A percentile compares a stretch with the other conserved stretches of the same genome.
phyloP scores from a whole-genome alignment of 1,140 invertebrate species.

The Dreissena rostriformis region DNA sequence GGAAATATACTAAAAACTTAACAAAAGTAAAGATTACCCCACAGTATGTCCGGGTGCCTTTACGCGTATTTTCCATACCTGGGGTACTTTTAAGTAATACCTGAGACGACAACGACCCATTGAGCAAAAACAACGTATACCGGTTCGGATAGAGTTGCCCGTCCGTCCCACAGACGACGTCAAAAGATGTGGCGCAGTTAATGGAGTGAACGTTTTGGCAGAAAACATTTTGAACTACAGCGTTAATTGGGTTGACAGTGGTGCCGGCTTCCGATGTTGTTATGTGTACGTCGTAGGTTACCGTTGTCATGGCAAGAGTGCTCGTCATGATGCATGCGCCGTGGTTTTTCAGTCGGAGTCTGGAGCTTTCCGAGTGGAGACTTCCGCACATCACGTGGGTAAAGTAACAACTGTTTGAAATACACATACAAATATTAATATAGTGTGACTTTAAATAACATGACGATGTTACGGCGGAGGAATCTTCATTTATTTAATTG shows the following conservation, averaged over 20 bases:
- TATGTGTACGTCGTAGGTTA: conserved; percentile 5
- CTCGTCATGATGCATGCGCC: not conserved
- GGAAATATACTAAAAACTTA: too few relatives aligned
- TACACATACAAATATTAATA: not conserved
- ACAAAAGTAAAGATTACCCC: too few relatives aligned
- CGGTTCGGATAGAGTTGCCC: conserved; percentile 42
- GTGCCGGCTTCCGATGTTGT: not conserved
- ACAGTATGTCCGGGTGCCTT: too few relatives aligned
- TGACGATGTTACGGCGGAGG: too few relatives aligned
- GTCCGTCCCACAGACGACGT: conserved; percentile 33
- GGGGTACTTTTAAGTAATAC: too few relatives aligned
- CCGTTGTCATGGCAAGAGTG: not conserved
- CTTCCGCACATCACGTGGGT: not conserved
- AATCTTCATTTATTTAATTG: too few relatives aligned
- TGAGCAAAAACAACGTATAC: conserved; percentile 5
- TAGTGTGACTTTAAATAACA: too few relatives aligned
- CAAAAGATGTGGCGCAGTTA: conserved; percentile 6
- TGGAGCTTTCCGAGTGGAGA: not conserved
- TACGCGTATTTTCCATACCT: too few relatives aligned
- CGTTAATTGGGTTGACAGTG: conserved; percentile 9
- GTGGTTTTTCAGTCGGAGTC: not conserved
- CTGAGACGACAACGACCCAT: too few relatives aligned
- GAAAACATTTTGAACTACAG: conserved; percentile 33
- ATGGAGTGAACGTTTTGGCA: conserved; percentile 24
- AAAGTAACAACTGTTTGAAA: not conserved